Percentiles rank a stretch among this genome's conserved stretches.
phyloP scores from a whole-genome alignment of 1,140 invertebrate species.

The Bicyclus anynana region DNA sequence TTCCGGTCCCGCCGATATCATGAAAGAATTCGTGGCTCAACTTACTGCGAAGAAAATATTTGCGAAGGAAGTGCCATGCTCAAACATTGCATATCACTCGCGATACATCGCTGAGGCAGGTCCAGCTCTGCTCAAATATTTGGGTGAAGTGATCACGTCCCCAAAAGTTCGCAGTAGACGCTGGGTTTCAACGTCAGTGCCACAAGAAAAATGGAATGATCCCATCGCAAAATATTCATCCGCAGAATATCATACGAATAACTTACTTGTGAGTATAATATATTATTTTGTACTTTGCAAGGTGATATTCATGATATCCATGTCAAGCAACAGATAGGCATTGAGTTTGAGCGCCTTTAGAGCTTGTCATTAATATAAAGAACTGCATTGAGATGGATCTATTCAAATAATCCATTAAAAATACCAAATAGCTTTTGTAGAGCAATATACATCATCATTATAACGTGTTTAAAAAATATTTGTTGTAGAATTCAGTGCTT shows the following conservation, averaged over 20 bases:
- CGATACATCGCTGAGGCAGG: constrained; percentile 84
- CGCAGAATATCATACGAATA: constrained; percentile 94
- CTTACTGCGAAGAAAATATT: constrained; percentile 86
- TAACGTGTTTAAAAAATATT: neutral
- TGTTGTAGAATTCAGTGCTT: constrained; percentile 81
- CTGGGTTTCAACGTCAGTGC: constrained; percentile 92
- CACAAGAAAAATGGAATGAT: constrained; percentile 83
- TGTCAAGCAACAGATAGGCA: neutral
- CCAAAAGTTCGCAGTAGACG: constrained; percentile 83
- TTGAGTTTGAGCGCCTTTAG: neutral
- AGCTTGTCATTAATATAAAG: no score
- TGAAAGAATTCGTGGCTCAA: constrained; percentile 82
- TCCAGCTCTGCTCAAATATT: constrained; percentile 81
- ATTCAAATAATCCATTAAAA: no score
- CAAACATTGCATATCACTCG: constrained; percentile 92
- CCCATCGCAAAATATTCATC: constrained; percentile 82
- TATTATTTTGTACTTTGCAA: neutral
- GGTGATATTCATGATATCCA: neutral
- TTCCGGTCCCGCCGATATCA: constrained; percentile 86
- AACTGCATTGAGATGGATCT: no score
- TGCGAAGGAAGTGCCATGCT: constrained; percentile 86
- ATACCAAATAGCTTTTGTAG: no score
- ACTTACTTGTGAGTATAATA: constrained; percentile 80
- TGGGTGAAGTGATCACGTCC: constrained; percentile 81
- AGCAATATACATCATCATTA: no score